Percentiles rank a stretch among this genome's conserved stretches.
Conservation (phyloP, 2,113 vertebrate genomes). For the Pantherophis guttatus region DNA sequence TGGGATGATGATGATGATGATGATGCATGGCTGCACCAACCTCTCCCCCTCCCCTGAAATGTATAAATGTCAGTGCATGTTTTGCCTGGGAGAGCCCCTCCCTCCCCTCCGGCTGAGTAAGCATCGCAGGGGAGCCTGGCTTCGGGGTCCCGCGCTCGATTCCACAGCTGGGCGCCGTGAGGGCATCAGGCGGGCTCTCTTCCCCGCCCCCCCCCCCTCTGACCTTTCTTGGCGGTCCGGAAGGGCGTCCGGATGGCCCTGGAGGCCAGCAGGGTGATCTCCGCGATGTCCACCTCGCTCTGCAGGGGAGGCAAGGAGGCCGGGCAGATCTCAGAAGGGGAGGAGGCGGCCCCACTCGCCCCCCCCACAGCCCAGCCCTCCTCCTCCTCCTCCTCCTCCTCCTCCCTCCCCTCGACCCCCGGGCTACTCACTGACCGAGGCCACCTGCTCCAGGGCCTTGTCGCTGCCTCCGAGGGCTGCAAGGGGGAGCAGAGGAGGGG, state of each 20-base stretch:
- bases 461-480: neutral
- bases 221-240: neutral
- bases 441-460: neutral
- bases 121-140: too few relatives aligned
- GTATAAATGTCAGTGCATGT: too few relatives aligned
- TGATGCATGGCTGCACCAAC: too few relatives aligned
- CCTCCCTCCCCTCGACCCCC: neutral
- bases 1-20: too few relatives aligned
- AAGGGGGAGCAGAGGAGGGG: neutral
- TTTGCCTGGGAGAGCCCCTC: too few relatives aligned
- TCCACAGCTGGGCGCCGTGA: neutral
- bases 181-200: neutral
- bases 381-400: neutral
- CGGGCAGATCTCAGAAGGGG: neutral
- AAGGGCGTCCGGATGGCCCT: neutral
- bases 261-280: neutral
- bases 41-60: too few relatives aligned
- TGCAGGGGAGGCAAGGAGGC: neutral
- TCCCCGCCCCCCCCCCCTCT: accelerated
- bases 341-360: too few relatives aligned
- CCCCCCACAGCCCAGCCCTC: neutral
- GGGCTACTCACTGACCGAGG: neutral
- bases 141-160: neutral
- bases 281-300: neutral
- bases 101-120: too few relatives aligned